Percentiles rank a stretch among this genome's conserved stretches.
Evolutionary conservation across 2,888 invertebrate species (phyloP).

Genomic region (Alsophila aescularia): DNA sequence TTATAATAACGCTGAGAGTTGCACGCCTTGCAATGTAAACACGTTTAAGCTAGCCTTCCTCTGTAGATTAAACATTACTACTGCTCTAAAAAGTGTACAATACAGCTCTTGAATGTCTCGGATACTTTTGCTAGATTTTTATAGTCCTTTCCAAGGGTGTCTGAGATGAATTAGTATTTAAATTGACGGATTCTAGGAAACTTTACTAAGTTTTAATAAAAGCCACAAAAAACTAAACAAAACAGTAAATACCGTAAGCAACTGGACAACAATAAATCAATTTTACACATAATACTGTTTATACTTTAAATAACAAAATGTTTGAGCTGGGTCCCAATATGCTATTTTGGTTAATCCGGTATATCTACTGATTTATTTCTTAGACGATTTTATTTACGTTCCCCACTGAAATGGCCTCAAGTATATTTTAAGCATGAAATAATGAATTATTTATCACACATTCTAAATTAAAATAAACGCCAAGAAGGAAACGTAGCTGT

Average conservation of each 20-base stretch:
- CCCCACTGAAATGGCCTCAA: conserved; percentile 2
- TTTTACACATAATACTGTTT: not conserved
- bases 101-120: no score
- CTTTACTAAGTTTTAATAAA: no score
- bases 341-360: not conserved
- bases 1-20: no score
- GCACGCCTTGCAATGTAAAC: not conserved
- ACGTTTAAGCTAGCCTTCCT: not conserved
- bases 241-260: no score
- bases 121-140: not conserved
- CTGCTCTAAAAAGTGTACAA: no score
- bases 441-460: conserved; percentile 24
- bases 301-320: not conserved
- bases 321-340: not conserved
- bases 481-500: conserved; percentile 14
- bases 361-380: not conserved
- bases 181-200: no score
- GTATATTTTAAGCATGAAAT: conserved; percentile 13
- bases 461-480: conserved; percentile 21
- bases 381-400: conserved; percentile 1
- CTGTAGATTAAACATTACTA: no score
- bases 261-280: no score
- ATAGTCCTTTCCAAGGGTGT: no score
- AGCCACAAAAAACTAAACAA: no score
- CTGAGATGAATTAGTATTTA: no score